Base-by-base conservation (phyloP, 2,797 vertebrate species). In the Epinephelus malabaricus region DNA sequence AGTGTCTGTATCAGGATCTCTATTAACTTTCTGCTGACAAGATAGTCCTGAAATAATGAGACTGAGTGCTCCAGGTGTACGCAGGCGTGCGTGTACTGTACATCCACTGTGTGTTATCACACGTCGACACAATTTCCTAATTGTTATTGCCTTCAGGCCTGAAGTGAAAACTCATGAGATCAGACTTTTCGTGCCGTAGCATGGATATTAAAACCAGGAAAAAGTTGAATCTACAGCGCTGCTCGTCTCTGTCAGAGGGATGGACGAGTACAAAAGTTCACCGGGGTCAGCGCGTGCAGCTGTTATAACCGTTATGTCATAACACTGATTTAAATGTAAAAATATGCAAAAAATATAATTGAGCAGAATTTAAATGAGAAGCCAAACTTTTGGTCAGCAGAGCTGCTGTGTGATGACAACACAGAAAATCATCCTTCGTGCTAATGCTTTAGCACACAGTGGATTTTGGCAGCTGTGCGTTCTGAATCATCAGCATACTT, bases 21-120 rank as follows among this genome's bases (percentile, higher is more conserved):
- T 23, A 25, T 81, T 81, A 83, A 63, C 53, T 49, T 79, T 45
- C 0, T 55, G 70, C 81, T 79, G 79, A 83, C 49, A 6, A 34
- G 38, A 65, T 18, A 30, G 38, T 70, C 56, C 46, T 77, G 69
- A 73, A 70, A 72, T 72, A 75, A 81, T 78, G 66, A 87, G 80
- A 58, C 2, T 6, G 0, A 72, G 63, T 9, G 54, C 75, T 79
- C 1, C 30, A 76, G 75, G 66, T 77, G 15, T 0, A 6, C 4
- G 45, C 19, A 49, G 70, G 23, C 25, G 21, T 56, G 70, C 56
- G 13, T 8, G 51, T 4, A 17, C 54, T 61, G 5, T 6, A 53
- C 66, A 17, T 66, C 15, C 76, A 21, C 2, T 14, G 34, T 15
- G 51, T 23, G 38, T 59, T 53, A 6, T n/a, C 30, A 58, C 58